Evolutionary conservation across 2,888 invertebrate genomes (phyloP).

Genomic region (Schizaphis graminum): DNA sequence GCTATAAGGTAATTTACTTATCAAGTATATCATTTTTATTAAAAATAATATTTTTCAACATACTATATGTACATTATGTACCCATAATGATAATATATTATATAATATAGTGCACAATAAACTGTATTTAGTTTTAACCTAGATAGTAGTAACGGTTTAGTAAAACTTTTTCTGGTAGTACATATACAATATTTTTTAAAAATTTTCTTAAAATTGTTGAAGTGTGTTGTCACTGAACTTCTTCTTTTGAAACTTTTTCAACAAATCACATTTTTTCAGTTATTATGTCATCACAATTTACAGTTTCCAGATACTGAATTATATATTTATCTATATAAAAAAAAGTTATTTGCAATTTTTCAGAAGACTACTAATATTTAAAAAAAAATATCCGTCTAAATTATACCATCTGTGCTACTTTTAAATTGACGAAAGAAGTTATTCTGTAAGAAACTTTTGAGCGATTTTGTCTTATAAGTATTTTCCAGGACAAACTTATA

Average conservation of each 20-base stretch:
- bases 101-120: neutral
- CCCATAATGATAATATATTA: too few relatives aligned
- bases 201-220: neutral
- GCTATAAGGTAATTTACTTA: constrained; percentile 28
- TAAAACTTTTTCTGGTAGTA: neutral
- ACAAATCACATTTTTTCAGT: neutral
- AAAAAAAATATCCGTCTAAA: neutral
- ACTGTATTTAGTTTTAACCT: neutral
- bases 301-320: neutral
- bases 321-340: neutral
- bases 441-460: neutral
- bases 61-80: too few relatives aligned
- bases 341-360: neutral
- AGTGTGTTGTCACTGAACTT: neutral
- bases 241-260: neutral
- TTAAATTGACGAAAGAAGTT: neutral
- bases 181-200: neutral
- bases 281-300: neutral
- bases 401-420: neutral
- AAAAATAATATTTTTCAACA: neutral
- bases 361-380: neutral
- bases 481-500: neutral
- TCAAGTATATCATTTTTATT: neutral
- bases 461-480: neutral
- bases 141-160: neutral